phyloP scores from a whole-genome alignment of 2,888 invertebrate genomes.

The Pheosia gnoma region DNA sequence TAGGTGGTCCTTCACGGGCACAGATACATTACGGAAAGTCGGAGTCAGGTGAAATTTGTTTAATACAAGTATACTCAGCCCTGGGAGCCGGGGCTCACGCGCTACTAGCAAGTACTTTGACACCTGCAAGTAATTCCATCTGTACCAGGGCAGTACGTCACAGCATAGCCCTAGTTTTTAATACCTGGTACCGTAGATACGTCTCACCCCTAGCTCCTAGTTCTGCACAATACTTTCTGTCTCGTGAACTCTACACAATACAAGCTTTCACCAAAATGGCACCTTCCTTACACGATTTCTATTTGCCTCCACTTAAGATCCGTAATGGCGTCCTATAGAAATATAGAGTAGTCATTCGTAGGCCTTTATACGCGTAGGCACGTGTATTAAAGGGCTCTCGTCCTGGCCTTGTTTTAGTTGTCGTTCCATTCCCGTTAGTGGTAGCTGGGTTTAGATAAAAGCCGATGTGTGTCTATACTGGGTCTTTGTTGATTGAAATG shows the following conservation, averaged over 20 bases:
- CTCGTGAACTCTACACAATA: background rate
- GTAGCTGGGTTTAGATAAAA: conserved; percentile 2
- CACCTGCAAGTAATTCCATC: too few species aligned
- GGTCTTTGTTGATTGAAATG: background rate
- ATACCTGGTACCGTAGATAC: too few species aligned
- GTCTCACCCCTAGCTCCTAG: too few species aligned
- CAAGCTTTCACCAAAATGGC: conserved; percentile 1
- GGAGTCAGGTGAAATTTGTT: too few species aligned
- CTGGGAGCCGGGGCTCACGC: too few species aligned
- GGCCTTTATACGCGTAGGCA: background rate
- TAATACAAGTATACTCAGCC: too few species aligned
- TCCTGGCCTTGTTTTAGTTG: background rate
- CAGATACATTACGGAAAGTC: too few species aligned
- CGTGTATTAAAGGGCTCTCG: conserved; percentile 1
- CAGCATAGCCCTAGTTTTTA: too few species aligned
- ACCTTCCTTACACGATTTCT: background rate
- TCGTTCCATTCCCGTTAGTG: background rate
- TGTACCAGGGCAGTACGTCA: too few species aligned
- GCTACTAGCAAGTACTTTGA: too few species aligned
- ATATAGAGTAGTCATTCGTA: background rate
- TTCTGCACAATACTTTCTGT: too few species aligned
- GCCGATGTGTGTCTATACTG: background rate
- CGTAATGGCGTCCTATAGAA: background rate
- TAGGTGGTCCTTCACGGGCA: too few species aligned
- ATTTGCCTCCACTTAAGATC: background rate